Conservation (phyloP, 2,888 invertebrate genomes). For the Argyresthia albistria region DNA sequence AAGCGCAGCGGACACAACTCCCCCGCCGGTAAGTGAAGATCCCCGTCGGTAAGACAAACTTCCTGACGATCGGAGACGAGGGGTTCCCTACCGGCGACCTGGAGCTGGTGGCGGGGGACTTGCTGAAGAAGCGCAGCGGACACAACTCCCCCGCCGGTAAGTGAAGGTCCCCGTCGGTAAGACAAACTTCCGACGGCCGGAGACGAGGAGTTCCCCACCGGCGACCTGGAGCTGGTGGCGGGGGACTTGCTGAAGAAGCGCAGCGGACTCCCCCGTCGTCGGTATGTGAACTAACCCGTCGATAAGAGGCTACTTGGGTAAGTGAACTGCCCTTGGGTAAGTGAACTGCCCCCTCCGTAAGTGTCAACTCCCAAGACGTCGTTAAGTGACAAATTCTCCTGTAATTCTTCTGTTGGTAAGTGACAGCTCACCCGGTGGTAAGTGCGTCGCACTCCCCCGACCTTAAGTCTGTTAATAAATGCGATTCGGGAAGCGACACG, state of each 20-base stretch:
- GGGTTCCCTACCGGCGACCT: conserved; percentile 76
- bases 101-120: conserved; percentile 83
- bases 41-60: conserved; percentile 42
- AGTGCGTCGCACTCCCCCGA: too few species aligned
- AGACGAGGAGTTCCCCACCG: conserved; percentile 52
- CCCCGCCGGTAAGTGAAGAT: conserved; percentile 82
- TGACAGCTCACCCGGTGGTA: too few species aligned
- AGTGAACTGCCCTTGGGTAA: too few species aligned
- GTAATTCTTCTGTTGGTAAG: too few species aligned
- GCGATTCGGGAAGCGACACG: too few species aligned
- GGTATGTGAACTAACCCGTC: conserved; percentile 75
- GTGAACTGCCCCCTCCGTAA: too few species aligned
- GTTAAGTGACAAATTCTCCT: too few species aligned
- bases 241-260: conserved; percentile 81
- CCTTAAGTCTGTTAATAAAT: too few species aligned
- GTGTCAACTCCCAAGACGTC: too few species aligned
- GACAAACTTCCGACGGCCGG: too few species aligned
- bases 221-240: conserved; percentile 83
- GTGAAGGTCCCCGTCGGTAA: conserved; percentile 69
- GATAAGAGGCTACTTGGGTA: too few species aligned
- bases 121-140: conserved; percentile 73
- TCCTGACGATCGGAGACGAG: too few species aligned
- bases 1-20: conserved; percentile 74
- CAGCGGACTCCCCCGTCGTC: conserved; percentile 79
- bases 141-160: conserved; percentile 83